phyloP scores from a whole-genome alignment of 2,888 invertebrate species.

The Spodoptera littoralis region DNA sequence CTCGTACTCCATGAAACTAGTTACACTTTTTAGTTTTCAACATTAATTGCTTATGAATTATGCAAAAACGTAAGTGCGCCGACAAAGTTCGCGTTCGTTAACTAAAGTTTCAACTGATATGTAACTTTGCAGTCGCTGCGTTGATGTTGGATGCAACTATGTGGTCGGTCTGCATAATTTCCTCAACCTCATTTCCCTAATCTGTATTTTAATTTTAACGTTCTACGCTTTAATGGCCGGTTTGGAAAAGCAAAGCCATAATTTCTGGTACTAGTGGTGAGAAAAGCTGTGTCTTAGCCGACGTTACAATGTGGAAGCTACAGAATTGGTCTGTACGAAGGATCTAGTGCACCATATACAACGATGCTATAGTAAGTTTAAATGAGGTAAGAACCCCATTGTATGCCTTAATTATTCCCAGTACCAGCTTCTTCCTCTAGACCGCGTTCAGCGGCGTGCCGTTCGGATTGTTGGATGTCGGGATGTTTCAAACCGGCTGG shows the following conservation, averaged over 20 bases:
- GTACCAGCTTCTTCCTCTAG: too few species aligned
- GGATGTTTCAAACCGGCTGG: too few species aligned
- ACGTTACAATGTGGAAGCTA: too few species aligned
- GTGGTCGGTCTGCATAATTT: conserved; percentile 33
- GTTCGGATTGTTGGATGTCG: too few species aligned
- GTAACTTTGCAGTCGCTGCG: conserved; percentile 42
- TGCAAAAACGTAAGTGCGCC: conserved; percentile 55
- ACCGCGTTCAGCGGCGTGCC: too few species aligned
- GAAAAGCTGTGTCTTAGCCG: too few species aligned
- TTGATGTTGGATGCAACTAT: conserved; percentile 26
- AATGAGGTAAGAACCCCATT: too few species aligned
- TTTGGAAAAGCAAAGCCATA: background rate
- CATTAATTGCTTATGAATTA: conserved; percentile 53
- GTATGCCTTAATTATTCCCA: too few species aligned
- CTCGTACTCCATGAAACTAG: conserved; percentile 15
- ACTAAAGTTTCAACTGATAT: conserved; percentile 54
- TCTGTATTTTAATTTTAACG: conserved; percentile 25
- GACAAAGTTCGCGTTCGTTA: conserved; percentile 57
- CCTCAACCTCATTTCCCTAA: conserved; percentile 31
- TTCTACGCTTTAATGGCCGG: conserved; percentile 2
- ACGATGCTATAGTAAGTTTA: too few species aligned
- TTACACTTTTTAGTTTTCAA: conserved; percentile 24
- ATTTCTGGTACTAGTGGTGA: too few species aligned
- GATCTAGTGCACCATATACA: too few species aligned
- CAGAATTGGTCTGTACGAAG: too few species aligned